Percentiles rank a stretch among this genome's conserved stretches.
phyloP scores from a whole-genome alignment of 1,140 invertebrate species.

The Drosophila eugracilis region DNA sequence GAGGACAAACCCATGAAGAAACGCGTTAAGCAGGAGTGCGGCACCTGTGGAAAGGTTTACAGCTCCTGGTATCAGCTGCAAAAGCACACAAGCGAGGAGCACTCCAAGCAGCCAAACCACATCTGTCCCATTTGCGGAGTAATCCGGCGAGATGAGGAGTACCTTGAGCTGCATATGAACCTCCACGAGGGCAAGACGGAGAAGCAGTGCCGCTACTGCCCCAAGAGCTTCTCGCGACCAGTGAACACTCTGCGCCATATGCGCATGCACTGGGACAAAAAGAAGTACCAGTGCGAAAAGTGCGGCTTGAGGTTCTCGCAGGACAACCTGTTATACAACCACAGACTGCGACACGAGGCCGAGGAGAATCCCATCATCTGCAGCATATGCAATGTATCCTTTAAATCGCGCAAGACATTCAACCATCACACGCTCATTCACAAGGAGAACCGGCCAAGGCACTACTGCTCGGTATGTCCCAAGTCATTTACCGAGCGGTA shows the following conservation, averaged over 20 bases:
- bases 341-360: conserved; percentile 75
- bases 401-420: conserved; percentile 79
- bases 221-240: conserved; percentile 73
- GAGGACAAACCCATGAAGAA: conserved; percentile 33
- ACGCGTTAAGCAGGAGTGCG: conserved; percentile 62
- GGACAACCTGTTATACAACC: conserved; percentile 78
- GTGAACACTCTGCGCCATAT: conserved; percentile 79
- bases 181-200: conserved; percentile 80
- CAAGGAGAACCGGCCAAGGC: conserved; percentile 75
- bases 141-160: conserved; percentile 75
- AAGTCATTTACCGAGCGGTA: conserved; percentile 82
- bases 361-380: conserved; percentile 82
- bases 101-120: conserved; percentile 57
- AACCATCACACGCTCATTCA: conserved; percentile 80
- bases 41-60: conserved; percentile 59
- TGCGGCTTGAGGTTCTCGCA: conserved; percentile 76
- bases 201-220: conserved; percentile 77
- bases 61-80: conserved; percentile 69
- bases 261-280: conserved; percentile 84
- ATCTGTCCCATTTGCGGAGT: conserved; percentile 72
- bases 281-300: conserved; percentile 82
- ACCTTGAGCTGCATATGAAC: conserved; percentile 82
- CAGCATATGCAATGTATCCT: conserved; percentile 79
- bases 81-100: conserved; percentile 72
- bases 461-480: conserved; percentile 72